These are phyloP conservation scores for Tanytarsus gracilentus DNA, from an alignment of 2,888 invertebrate species.

Conservation along the genomic window DNA sequence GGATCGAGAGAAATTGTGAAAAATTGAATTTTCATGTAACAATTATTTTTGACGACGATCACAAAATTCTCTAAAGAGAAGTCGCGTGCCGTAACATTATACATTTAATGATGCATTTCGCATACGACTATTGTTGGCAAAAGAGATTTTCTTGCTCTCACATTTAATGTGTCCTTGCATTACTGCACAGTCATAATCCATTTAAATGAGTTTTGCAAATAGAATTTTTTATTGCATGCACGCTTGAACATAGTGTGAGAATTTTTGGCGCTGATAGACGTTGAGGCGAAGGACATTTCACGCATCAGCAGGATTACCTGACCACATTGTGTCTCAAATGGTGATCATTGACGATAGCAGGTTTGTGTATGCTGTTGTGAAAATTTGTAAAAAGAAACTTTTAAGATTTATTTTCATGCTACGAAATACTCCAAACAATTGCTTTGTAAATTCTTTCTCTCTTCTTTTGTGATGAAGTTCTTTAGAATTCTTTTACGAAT, in stretches of 20 bases:
- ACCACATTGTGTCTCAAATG: slow-evolving; percentile 25
- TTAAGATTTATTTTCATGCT: neutral
- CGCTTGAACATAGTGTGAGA: neutral
- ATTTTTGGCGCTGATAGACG: slow-evolving; percentile 26
- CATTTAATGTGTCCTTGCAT: too few species aligned
- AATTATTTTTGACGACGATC: neutral
- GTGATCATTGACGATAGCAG: slow-evolving; percentile 18
- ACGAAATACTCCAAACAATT: neutral
- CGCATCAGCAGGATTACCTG: slow-evolving; percentile 25
- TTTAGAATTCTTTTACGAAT: slow-evolving; percentile 24
- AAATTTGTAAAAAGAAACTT: neutral
- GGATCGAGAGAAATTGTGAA: slow-evolving; percentile 3
- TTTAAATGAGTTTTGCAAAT: slow-evolving; percentile 9
- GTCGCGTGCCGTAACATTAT: slow-evolving; percentile 25
- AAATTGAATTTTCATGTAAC: slow-evolving; percentile 16
- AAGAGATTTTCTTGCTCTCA: slow-evolving; percentile 17
- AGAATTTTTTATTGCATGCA: slow-evolving; percentile 20
- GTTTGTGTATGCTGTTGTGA: slow-evolving; percentile 1
- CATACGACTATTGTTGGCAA: slow-evolving; percentile 17
- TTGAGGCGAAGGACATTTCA: slow-evolving; percentile 19
- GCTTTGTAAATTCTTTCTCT: neutral
- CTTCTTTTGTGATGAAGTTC: slow-evolving; percentile 1
- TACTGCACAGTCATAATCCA: slow-evolving; percentile 18
- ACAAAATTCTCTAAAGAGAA: slow-evolving; percentile 3
- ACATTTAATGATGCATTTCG: slow-evolving; percentile 28